Conservation (phyloP, 2,888 invertebrate species). For the Dicroscelio sp. region DNA sequence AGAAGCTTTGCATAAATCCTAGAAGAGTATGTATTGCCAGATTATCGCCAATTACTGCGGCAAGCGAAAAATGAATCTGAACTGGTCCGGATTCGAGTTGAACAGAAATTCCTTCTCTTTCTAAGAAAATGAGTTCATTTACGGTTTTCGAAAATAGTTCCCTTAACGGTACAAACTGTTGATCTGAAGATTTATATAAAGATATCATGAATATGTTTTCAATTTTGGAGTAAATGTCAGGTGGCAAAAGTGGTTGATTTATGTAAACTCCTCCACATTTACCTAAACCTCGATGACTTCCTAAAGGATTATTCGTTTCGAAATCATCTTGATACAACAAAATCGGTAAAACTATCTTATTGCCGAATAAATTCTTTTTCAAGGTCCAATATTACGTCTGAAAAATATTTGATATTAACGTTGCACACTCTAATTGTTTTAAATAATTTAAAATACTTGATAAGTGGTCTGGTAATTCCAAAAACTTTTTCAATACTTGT, state of each 20-base stretch:
- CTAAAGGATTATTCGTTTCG: slow-evolving; percentile 30
- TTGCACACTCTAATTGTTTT: neutral
- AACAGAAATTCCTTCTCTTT: neutral
- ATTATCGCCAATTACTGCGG: slow-evolving; percentile 71
- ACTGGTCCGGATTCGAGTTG: neutral
- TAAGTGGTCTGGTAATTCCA: slow-evolving; percentile 25
- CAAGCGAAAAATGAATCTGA: slow-evolving; percentile 22
- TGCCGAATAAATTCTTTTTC: neutral
- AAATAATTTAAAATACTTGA: neutral
- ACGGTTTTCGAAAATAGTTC: neutral
- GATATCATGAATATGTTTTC: slow-evolving; percentile 18
- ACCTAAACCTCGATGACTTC: slow-evolving; percentile 20
- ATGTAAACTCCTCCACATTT: slow-evolving; percentile 4
- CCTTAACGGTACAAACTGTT: neutral
- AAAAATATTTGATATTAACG: slow-evolving; percentile 3
- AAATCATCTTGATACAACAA: slow-evolving; percentile 27
- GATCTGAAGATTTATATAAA: neutral
- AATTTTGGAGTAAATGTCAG: slow-evolving; percentile 14
- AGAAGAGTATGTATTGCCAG: slow-evolving; percentile 71
- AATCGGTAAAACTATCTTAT: slow-evolving; percentile 14
- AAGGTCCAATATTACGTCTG: slow-evolving; percentile 12
- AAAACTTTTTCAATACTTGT: slow-evolving; percentile 18
- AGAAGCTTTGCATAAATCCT: slow-evolving; percentile 71
- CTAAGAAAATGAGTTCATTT: neutral
- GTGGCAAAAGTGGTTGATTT: slow-evolving; percentile 1